Percentiles rank a stretch among this genome's conserved stretches.
phyloP scores from a whole-genome alignment of 2,113 vertebrate genomes.

The Scopus umbretta region DNA sequence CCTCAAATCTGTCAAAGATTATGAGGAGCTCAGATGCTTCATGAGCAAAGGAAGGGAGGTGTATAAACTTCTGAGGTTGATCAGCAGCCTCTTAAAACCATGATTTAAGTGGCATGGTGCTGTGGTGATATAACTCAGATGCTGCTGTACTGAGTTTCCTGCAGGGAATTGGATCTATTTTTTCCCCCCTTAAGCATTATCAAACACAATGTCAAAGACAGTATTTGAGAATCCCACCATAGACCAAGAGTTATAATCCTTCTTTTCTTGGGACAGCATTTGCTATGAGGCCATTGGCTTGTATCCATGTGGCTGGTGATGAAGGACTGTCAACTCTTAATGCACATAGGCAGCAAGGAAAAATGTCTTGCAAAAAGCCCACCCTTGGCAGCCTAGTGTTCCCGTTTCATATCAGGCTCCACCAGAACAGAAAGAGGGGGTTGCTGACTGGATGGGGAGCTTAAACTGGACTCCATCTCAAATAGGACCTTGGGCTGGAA shows the following conservation, averaged over 20 bases:
- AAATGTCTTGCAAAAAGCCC: neutral
- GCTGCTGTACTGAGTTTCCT: neutral
- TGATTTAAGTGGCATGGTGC: neutral
- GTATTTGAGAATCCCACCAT: neutral
- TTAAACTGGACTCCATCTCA: neutral
- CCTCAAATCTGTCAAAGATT: neutral
- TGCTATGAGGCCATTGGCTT: neutral
- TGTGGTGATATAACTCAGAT: neutral
- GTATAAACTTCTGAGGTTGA: neutral
- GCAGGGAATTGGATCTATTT: neutral
- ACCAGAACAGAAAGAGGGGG: neutral
- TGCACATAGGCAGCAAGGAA: neutral
- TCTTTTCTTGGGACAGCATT: neutral
- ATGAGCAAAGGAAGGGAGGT: neutral
- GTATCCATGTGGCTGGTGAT: neutral
- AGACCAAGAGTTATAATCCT: neutral
- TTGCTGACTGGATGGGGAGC: neutral
- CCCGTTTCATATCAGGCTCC: neutral
- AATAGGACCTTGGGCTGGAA: neutral
- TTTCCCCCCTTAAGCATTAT: neutral
- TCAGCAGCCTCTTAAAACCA: neutral
- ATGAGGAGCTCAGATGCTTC: neutral
- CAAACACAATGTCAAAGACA: neutral
- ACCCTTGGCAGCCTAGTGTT: accelerated
- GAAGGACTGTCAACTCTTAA: neutral